A percentile compares a stretch with the other conserved stretches of the same genome.
These are phyloP conservation scores for Xiphophorus hellerii DNA, from an alignment of 2,113 vertebrate species.

Conservation along the genomic window DNA sequence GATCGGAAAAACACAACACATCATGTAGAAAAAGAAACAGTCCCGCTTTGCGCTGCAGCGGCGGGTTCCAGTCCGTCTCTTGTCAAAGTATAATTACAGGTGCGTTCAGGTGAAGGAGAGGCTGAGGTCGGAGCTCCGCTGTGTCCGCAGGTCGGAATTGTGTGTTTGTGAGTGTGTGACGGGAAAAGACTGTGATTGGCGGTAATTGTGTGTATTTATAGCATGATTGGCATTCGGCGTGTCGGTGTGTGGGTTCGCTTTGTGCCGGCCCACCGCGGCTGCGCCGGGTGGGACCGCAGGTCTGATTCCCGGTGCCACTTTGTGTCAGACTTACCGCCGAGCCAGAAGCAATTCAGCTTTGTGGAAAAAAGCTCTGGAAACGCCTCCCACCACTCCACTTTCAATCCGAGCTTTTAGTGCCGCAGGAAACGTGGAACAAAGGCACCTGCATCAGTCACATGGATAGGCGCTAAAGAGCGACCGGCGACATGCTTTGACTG, in stretches of 20 bases:
- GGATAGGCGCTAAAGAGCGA: conserved; percentile 39
- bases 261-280: conserved; percentile 48
- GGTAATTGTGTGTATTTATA: conserved; percentile 55
- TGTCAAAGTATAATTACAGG: conserved; percentile 67
- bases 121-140: conserved; percentile 42
- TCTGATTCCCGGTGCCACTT: conserved; percentile 68
- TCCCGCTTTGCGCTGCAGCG: conserved; percentile 1
- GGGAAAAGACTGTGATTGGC: conserved; percentile 48
- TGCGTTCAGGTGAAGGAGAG: conserved; percentile 56
- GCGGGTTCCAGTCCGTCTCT: conserved; percentile 44
- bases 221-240: conserved; percentile 44
- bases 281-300: conserved; percentile 51
- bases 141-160: conserved; percentile 11
- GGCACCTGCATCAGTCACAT: conserved; percentile 47
- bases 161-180: conserved; percentile 11
- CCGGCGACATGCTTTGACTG: conserved; percentile 48
- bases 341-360: conserved; percentile 62
- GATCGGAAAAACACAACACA: background rate
- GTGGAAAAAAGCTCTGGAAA: conserved; percentile 55
- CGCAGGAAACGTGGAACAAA: conserved; percentile 51
- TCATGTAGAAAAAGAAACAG: conserved; percentile 1
- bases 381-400: conserved; percentile 60
- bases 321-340: conserved; percentile 70
- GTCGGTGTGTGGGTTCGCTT: conserved; percentile 28
- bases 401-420: conserved; percentile 66